phyloP scores from a whole-genome alignment of 2,888 invertebrate genomes.

The Caenorhabditis drosophilae region DNA sequence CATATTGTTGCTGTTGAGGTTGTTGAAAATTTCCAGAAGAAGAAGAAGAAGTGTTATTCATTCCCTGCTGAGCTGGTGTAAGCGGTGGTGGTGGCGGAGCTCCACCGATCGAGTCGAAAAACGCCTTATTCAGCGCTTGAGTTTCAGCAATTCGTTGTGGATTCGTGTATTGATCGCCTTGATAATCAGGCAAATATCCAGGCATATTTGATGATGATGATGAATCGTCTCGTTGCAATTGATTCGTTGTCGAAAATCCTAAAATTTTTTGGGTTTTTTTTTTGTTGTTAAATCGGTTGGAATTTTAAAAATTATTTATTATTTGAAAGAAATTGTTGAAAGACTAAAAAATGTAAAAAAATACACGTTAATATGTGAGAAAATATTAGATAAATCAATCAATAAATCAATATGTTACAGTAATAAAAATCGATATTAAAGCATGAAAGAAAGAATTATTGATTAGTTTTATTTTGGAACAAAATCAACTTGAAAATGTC shows the following conservation, averaged over 20 bases:
- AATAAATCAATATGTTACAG: too few species aligned
- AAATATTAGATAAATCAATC: too few species aligned
- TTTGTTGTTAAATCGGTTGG: too few species aligned
- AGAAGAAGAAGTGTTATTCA: constrained; percentile 9
- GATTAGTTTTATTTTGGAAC: too few species aligned
- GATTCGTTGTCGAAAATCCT: too few species aligned
- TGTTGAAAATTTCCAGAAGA: neutral
- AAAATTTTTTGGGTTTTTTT: too few species aligned
- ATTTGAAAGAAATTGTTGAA: too few species aligned
- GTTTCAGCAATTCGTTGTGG: constrained; percentile 58
- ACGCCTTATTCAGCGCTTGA: constrained; percentile 56
- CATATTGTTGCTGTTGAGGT: neutral
- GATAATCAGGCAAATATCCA: constrained; percentile 64
- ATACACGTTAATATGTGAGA: too few species aligned
- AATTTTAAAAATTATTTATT: too few species aligned
- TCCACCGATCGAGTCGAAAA: constrained; percentile 60
- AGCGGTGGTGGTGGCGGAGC: constrained; percentile 52
- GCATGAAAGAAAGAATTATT: too few species aligned
- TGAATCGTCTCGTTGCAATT: constrained; percentile 14
- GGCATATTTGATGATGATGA: constrained; percentile 41
- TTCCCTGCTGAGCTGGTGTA: constrained; percentile 47
- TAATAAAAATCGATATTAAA: too few species aligned
- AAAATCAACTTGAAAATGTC: constrained; percentile 26
- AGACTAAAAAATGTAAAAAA: too few species aligned
- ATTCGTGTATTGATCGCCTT: constrained; percentile 61